phyloP scores from a whole-genome alignment of 2,797 vertebrate species.

The Hypotaenidia okinawae region DNA sequence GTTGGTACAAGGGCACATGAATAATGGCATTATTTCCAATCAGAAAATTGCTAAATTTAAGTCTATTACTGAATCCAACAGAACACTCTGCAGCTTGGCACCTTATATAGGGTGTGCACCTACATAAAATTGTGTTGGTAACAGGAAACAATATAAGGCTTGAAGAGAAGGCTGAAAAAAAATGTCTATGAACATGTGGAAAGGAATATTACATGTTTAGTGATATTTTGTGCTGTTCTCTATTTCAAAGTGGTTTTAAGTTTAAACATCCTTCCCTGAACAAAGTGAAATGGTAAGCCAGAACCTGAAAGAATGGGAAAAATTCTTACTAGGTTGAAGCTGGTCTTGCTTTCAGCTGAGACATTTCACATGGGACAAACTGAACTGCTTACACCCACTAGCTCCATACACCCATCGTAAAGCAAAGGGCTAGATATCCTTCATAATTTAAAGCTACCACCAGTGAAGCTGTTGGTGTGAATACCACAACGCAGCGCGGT shows the following conservation, averaged over 20 bases:
- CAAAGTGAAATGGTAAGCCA: not conserved
- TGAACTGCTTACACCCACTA: not conserved
- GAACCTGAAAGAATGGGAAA: not conserved
- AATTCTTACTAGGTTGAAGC: not conserved
- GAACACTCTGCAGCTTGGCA: not conserved
- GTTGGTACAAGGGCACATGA: constrained; percentile 66
- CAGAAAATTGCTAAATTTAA: constrained; percentile 69
- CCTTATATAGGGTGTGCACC: not conserved
- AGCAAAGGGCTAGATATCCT: not conserved
- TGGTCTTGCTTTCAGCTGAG: not conserved
- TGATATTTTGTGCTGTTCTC: not conserved
- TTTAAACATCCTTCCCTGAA: not conserved
- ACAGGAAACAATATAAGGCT: not conserved
- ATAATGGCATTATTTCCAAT: constrained; percentile 66
- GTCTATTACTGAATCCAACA: constrained; percentile 20
- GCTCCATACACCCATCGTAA: not conserved
- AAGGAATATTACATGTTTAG: not conserved
- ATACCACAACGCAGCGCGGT: not conserved
- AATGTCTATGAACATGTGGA: not conserved
- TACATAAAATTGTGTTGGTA: not conserved
- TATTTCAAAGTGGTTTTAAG: not conserved
- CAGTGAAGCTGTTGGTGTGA: not conserved
- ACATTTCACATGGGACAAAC: not conserved
- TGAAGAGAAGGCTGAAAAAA: not conserved
- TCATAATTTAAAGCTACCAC: not conserved